Evolutionary conservation across 2,113 vertebrate species (phyloP).

Genomic region (Pachyramphus minor): DNA sequence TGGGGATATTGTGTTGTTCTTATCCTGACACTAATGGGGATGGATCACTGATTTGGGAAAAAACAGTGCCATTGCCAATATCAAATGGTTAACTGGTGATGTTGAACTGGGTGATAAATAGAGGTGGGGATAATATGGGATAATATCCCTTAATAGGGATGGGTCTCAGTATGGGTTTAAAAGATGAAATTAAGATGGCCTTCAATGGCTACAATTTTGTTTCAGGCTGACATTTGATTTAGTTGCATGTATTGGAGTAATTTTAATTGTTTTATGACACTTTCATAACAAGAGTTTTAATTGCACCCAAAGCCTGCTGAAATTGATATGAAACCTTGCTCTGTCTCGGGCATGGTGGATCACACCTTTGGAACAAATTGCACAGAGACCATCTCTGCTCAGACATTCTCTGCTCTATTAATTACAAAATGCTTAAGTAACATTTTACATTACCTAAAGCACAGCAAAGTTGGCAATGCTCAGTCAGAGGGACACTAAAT

Average conservation of each 20-base stretch:
- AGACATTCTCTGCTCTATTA: not conserved
- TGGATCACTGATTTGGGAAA: not conserved
- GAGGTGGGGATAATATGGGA: not conserved
- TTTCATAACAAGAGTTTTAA: not conserved
- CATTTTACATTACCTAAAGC: not conserved
- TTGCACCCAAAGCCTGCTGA: not conserved
- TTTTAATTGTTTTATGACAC: not conserved
- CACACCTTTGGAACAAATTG: not conserved
- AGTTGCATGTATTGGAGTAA: not conserved
- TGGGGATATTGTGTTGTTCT: not conserved
- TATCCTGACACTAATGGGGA: not conserved
- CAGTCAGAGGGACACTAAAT: not conserved
- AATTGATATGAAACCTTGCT: not conserved
- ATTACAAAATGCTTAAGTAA: not conserved
- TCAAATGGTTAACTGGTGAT: not conserved
- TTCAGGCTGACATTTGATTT: not conserved
- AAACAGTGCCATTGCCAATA: not conserved
- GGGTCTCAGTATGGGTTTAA: not conserved
- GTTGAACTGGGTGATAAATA: not conserved
- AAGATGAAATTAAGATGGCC: not conserved
- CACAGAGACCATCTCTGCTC: not conserved
- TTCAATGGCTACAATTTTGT: not conserved
- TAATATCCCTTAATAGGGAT: not conserved
- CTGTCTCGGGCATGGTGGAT: accelerated
- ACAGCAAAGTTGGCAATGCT: not conserved